Base-by-base conservation (phyloP, 2,797 vertebrate species). In the Manis crassicaudata region DNA sequence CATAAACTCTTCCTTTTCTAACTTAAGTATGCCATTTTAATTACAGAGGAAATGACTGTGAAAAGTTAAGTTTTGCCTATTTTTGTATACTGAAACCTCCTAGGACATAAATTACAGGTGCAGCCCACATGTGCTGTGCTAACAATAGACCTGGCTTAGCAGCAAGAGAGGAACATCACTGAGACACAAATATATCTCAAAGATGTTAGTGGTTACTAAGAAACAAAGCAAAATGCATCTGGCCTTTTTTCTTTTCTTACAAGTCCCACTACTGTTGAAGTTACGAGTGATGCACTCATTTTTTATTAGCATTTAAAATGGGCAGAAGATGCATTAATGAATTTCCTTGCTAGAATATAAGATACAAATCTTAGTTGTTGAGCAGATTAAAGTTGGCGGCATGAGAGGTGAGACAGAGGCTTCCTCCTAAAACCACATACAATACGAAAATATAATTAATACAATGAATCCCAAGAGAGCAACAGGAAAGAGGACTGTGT, bases 11-110 rank as follows among this genome's bases (percentile, higher is more conserved):
- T 81, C 80, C 65, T 94, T 91, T 97, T 81, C 92, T 90, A 94
- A 92, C 68, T 94, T 97, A 92, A 95, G 95, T 88, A 96, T 79
- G 82, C 40, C 67, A 54, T 89, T 96, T 96, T 97, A 97, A 97
- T 97, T 96, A 96, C 87, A 96, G 58, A 92, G 92, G 75, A 94
- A 96, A 87, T 35, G 70, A 92, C 93, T 97, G 70, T 80, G 87
- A 94, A 94, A 97, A 95, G 72, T 89, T 83, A 85, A 92, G 76
- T 94, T 75, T 77, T 88, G 80, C 54, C 94, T 97, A 90, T 96
- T 97, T 96, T 96, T 96, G 43, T 88, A 93, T 96, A 93, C 92
- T 73, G 56, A 96, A 97, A 95, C 67, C 56, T 96, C 90, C 76
- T 50, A 88, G 95, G 90, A 93, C 95, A 92, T 84, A 96, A 93